phyloP scores from a whole-genome alignment of 2,113 vertebrate genomes.

The Tichodroma muraria region DNA sequence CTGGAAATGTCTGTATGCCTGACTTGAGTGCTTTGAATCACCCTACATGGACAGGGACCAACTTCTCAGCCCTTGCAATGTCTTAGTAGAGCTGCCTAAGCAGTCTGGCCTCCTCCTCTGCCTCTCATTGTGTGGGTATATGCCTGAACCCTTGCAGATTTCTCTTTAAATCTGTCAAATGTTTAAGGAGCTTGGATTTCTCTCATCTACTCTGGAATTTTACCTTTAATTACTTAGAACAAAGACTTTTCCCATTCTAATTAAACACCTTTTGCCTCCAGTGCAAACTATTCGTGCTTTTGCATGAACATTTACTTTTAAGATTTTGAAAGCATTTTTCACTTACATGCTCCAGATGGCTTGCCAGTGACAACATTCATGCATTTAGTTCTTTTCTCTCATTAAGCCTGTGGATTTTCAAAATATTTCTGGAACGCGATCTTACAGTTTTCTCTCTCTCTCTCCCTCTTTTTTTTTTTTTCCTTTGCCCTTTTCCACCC shows the following conservation, averaged over 20 bases:
- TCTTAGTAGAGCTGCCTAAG: not conserved
- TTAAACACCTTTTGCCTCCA: constrained; percentile 22
- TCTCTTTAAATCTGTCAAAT: not conserved
- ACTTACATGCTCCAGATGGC: not conserved
- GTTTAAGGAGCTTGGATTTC: not conserved
- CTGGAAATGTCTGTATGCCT: not conserved
- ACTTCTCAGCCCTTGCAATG: not conserved
- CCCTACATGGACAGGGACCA: not conserved
- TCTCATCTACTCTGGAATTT: not conserved
- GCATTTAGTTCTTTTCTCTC: not conserved
- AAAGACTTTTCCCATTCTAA: not conserved
- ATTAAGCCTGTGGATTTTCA: not conserved
- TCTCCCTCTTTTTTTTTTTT: not conserved
- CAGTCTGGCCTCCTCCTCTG: not conserved
- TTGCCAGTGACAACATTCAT: not conserved
- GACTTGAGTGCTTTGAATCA: not conserved
- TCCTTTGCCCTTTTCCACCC: not conserved
- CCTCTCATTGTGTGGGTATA: not conserved
- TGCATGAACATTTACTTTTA: not conserved
- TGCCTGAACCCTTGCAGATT: not conserved
- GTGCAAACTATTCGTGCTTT: not conserved
- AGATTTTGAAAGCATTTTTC: not conserved
- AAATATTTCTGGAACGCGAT: not conserved
- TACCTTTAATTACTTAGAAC: constrained; percentile 1
- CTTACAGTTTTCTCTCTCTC: not conserved